A percentile compares a stretch with the other conserved stretches of the same genome.
Conservation (phyloP, 2,888 invertebrate genomes). For the Drosophila differens region DNA sequence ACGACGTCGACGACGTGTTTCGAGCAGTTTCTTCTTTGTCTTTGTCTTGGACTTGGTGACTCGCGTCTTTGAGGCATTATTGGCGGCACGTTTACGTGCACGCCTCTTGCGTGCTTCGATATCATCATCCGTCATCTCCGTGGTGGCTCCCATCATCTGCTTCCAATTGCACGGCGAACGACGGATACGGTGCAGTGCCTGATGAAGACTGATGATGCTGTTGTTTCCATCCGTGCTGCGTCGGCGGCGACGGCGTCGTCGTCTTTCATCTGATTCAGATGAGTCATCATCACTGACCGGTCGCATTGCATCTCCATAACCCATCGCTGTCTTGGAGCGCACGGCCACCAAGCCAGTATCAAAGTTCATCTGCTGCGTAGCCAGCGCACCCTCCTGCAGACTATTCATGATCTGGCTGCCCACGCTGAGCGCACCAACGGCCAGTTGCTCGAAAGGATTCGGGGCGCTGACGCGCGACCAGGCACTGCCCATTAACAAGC, state of each 20-base stretch:
- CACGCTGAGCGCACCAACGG: slow-evolving; percentile 53
- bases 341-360: slow-evolving; percentile 50
- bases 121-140: slow-evolving; percentile 39
- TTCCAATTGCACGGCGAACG: slow-evolving; percentile 70
- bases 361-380: slow-evolving; percentile 41
- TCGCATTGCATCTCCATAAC: slow-evolving; percentile 70
- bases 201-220: background rate
- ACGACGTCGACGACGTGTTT: slow-evolving; percentile 49
- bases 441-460: slow-evolving; percentile 57
- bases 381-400: slow-evolving; percentile 55
- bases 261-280: slow-evolving; percentile 61
- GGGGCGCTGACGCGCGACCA: slow-evolving; percentile 25
- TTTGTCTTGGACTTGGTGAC: slow-evolving; percentile 32
- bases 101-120: slow-evolving; percentile 61
- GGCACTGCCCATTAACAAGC: slow-evolving; percentile 44
- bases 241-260: slow-evolving; percentile 48
- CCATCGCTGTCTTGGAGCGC: slow-evolving; percentile 53
- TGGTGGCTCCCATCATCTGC: slow-evolving; percentile 36
- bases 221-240: background rate
- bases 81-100: slow-evolving; percentile 47
- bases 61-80: slow-evolving; percentile 51
- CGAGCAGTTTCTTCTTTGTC: slow-evolving; percentile 45
- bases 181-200: slow-evolving; percentile 50
- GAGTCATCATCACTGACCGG: slow-evolving; percentile 39
- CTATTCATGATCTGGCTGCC: slow-evolving; percentile 53